Evolutionary conservation across 2,888 invertebrate species (phyloP).

Genomic region (Patella caerulea): DNA sequence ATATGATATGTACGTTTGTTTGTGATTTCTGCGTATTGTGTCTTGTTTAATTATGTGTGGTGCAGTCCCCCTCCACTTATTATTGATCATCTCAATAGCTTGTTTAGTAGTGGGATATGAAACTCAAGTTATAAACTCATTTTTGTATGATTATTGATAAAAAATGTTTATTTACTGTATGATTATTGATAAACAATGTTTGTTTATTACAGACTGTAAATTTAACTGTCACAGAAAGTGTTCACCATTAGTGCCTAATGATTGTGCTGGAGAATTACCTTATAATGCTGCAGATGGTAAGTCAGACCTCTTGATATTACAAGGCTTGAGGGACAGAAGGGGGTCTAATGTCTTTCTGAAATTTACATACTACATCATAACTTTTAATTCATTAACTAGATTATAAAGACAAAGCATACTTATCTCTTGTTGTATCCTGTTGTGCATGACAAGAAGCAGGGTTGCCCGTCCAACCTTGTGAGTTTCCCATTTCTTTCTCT

Average conservation of each 20-base stretch:
- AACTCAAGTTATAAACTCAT: background rate
- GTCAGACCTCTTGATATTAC: background rate
- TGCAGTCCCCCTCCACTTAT: background rate
- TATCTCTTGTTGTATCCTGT: too few species aligned
- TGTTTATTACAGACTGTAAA: constrained; percentile 85
- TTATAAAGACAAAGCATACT: too few species aligned
- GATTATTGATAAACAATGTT: background rate
- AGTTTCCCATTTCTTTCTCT: too few species aligned
- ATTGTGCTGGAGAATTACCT: constrained; percentile 79
- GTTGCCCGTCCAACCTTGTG: too few species aligned
- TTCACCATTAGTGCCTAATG: constrained; percentile 94
- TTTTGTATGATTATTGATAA: background rate
- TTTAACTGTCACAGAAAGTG: constrained; percentile 98
- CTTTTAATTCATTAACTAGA: background rate
- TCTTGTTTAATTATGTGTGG: background rate
- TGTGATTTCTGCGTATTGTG: background rate
- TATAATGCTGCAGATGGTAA: constrained; percentile 52
- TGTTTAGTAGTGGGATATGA: background rate
- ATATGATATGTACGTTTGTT: background rate
- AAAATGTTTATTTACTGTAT: background rate
- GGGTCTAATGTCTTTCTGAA: background rate
- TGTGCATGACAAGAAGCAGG: too few species aligned
- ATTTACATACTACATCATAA: background rate
- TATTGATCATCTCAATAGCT: background rate
- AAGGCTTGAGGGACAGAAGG: too few species aligned